Base-by-base conservation (phyloP, 2,888 invertebrate genomes). In the Nephrocerus scutellatus region DNA sequence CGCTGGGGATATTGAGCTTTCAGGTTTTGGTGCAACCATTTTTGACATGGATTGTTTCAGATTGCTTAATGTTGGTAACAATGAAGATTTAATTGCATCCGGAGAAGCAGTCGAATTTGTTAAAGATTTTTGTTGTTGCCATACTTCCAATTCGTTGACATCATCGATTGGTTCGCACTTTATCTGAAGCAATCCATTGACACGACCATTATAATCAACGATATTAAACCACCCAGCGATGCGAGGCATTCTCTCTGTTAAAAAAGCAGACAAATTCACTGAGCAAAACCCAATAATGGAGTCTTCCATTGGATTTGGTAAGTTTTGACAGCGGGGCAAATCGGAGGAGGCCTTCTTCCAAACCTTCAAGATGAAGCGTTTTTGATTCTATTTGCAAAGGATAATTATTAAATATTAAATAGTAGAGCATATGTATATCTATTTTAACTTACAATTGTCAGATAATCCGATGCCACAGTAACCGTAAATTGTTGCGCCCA, bases 161-260 rank as follows among this genome's bases (percentile, higher is more conserved):
- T 72, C 72, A 49, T 75, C 75, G 37, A 75, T 46, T 5, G 77
- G 75, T 35, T 72, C 73, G 34, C 76, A 68, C 45, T 68, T 71
- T 53, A 78, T 73, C 59, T 78, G 74, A 29, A 80, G 70, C 55
- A 79, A 77, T 2, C 79, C 80, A 43, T 75, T 75, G 30, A 74
- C 73, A 36, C 72, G 70, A 6, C 71, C 71, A 50, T 59, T 68
- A 47, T 76, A 75, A 51, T 79, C 77, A n/a, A 76, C 69, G 30
- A 80, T 75, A 55, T 77, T 76, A 53, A 75, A 78, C 74, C 76
- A 77, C n/a, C 77, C 78, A 31, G 72, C 72, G 32, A 79, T 69
- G 21, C 67, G 67, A 8, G 73, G 70, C 47, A 74, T 67, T 5
- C 73, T 72, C 15, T 41, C 36, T 23, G 70, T 65, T 14, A 69